Base-by-base conservation (phyloP, 2,113 vertebrate genomes). In the Sinocyclocheilus grahami region DNA sequence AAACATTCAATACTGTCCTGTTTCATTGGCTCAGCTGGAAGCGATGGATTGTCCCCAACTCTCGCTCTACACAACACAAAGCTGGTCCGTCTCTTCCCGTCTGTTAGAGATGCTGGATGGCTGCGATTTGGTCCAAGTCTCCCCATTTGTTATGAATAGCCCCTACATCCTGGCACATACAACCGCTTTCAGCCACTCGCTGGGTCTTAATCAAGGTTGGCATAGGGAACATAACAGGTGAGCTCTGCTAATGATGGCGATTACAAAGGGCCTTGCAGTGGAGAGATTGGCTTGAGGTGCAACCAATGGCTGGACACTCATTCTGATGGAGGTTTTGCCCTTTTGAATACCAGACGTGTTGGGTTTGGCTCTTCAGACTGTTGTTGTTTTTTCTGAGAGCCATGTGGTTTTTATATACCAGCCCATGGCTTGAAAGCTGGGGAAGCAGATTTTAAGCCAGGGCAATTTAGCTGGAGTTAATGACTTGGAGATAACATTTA, bases 221-320 rank as follows among this genome's bases (percentile, higher is more conserved):
- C 89, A 90, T 87, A 74, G 72, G 42, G 27, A 85, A 86, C 82
- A 33, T 86, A 90, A 90, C 91, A 93, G 89, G 89, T 93, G 90
- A 91, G 90, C 82, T 76, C 51, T 7, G 81, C 85, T 91, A 91
- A 91, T 91, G 85, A 89, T 75, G 76, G 71, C 87, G 86, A 90
- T 89, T 85, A 86, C 84, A 83, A 75, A 51, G 42, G 78, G 85
- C 82, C 86, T 72, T 78, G 76, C 79, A 69, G 79, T 69, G 16
- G 89, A 86, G 88, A 74, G 80, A 84, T 78, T 80, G 69, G 37
- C 78, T 88, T 24, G 13, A 13, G n/a, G 78, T 20, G 10, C 53
- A 85, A 67, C 80, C 86, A 88, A 87, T 87, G 67, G 30, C 51
- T 78, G 86, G 78, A 86, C 86, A 76, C 53, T 74, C 24, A 58